These are phyloP conservation scores for Lepidocyrtoides sp. DNA, from an alignment of 2,888 invertebrate species.

Conservation along the genomic window DNA sequence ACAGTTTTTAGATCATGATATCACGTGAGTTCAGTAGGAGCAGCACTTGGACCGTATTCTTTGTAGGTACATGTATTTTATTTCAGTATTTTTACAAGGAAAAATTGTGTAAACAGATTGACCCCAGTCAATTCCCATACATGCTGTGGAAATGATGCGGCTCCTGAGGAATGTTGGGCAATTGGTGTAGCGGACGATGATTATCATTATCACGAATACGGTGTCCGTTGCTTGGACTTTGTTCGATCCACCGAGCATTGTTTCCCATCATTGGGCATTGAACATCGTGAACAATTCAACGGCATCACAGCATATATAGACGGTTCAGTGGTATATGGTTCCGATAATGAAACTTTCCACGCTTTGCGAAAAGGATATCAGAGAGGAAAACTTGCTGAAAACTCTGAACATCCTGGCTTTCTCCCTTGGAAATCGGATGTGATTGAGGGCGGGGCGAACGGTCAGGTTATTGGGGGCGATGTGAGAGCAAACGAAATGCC, in stretches of 20 bases:
- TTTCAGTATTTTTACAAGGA: neutral
- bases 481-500: constrained; percentile 83
- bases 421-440: constrained; percentile 67
- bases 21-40: constrained; percentile 78
- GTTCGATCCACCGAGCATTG: constrained; percentile 33
- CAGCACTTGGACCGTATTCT: too few species aligned
- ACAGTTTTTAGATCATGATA: constrained; percentile 80
- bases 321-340: constrained; percentile 75
- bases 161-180: constrained; percentile 79
- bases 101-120: neutral
- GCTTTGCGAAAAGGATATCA: neutral
- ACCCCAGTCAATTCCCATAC: constrained; percentile 25
- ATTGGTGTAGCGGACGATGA: constrained; percentile 74
- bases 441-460: neutral
- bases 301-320: constrained; percentile 83
- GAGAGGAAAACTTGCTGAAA: constrained; percentile 45
- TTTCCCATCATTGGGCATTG: constrained; percentile 12
- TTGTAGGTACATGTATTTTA: too few species aligned
- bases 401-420: constrained; percentile 21
- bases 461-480: constrained; percentile 81
- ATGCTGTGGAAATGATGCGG: constrained; percentile 72
- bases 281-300: constrained; percentile 82
- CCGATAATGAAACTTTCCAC: neutral
- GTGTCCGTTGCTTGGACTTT: constrained; percentile 78
- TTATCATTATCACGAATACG: constrained; percentile 76